A percentile compares a stretch with the other conserved stretches of the same genome.
Evolutionary conservation across 1,140 invertebrate species (phyloP).

Genomic region (Cydia amplana): DNA sequence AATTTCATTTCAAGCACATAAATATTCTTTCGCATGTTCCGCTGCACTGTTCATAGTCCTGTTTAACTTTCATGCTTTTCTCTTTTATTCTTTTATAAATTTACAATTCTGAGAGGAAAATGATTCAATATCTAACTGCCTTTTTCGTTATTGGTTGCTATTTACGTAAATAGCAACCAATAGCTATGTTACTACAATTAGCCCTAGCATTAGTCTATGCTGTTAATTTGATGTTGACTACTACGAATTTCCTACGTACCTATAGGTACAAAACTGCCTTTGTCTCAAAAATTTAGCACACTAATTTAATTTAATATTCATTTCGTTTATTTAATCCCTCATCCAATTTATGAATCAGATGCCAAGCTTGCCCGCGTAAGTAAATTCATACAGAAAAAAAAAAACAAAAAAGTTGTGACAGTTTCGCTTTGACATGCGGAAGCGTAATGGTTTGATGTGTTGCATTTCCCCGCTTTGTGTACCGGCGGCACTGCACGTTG

Average conservation of each 20-base stretch:
- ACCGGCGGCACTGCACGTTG: slow-evolving; percentile 52
- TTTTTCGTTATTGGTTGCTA: slow-evolving; percentile 1
- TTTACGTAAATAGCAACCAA: too few relatives aligned
- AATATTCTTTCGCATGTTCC: background rate
- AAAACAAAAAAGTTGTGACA: slow-evolving; percentile 1
- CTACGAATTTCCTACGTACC: too few relatives aligned
- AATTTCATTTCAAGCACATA: slow-evolving; percentile 5
- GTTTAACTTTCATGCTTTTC: background rate
- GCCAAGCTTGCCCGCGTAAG: background rate
- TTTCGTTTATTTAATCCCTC: background rate
- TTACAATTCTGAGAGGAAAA: background rate
- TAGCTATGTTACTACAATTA: background rate
- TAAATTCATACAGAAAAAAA: background rate
- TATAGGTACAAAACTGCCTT: too few relatives aligned
- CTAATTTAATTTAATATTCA: background rate
- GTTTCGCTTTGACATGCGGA: slow-evolving; percentile 24
- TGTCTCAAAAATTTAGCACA: too few relatives aligned
- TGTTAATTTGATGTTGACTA: too few relatives aligned
- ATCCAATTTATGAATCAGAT: background rate
- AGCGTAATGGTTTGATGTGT: slow-evolving; percentile 57
- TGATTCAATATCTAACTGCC: background rate
- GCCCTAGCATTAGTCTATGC: too few relatives aligned
- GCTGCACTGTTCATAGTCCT: background rate
- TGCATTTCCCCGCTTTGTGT: slow-evolving; percentile 60
- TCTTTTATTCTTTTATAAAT: slow-evolving; percentile 5